These are phyloP conservation scores for Drosophila maculinotata DNA, from an alignment of 2,888 invertebrate species.

Conservation along the genomic window DNA sequence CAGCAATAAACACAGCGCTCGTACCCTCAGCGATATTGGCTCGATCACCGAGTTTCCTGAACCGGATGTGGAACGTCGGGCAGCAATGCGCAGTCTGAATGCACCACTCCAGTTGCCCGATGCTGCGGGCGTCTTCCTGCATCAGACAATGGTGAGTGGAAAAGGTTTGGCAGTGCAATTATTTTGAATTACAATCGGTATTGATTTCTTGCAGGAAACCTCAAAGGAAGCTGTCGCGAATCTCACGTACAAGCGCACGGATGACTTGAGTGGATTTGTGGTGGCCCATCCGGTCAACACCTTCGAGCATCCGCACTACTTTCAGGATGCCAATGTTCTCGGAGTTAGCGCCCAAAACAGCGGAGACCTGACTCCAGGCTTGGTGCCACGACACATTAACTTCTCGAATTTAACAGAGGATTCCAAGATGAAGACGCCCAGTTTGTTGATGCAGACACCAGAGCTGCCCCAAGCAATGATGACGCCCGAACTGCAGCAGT, in stretches of 20 bases:
- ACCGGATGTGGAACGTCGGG: conserved; percentile 87
- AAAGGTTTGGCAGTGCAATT: not conserved
- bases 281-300: conserved; percentile 78
- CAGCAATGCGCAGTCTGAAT: conserved; percentile 73
- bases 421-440: conserved; percentile 79
- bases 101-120: conserved; percentile 77
- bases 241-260: conserved; percentile 81
- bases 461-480: conserved; percentile 76
- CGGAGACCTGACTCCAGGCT: conserved; percentile 66
- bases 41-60: conserved; percentile 91
- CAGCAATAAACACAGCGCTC: conserved; percentile 88
- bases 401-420: conserved; percentile 86
- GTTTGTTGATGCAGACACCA: conserved; percentile 56
- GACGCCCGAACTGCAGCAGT: conserved; percentile 67
- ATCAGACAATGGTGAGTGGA: conserved; percentile 80
- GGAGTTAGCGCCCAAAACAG: conserved; percentile 67
- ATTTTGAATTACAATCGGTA: not conserved
- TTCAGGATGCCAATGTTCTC: conserved; percentile 75
- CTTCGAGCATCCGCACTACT: conserved; percentile 84
- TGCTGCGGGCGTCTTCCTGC: conserved; percentile 69
- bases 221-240: conserved; percentile 82
- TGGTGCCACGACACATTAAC: conserved; percentile 84
- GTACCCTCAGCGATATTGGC: conserved; percentile 90
- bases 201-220: conserved; percentile 67
- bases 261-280: conserved; percentile 79